Evolutionary conservation across 1,140 invertebrate genomes (phyloP).

Genomic region (Calephelis nemesis): DNA sequence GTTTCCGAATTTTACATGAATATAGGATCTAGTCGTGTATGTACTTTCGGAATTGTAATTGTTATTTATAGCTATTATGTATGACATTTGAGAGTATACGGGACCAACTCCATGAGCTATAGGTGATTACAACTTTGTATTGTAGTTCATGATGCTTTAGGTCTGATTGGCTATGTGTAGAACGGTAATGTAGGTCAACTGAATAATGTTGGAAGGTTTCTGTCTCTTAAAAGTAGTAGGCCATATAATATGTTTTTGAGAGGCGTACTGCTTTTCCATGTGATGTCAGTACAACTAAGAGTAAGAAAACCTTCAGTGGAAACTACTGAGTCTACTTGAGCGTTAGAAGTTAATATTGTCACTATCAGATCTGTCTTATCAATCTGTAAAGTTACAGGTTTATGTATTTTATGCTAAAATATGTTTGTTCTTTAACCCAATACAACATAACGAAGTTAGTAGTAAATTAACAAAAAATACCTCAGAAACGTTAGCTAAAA

Average conservation of each 20-base stretch:
- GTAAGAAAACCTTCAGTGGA: slow-evolving; percentile 31
- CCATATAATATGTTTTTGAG: slow-evolving; percentile 77
- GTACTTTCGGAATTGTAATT: slow-evolving; percentile 78
- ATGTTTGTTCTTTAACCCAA: slow-evolving; percentile 14
- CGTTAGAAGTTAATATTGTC: slow-evolving; percentile 16
- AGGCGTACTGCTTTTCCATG: slow-evolving; percentile 62
- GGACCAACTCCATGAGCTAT: slow-evolving; percentile 72
- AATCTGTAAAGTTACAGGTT: slow-evolving; percentile 16
- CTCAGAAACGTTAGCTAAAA: slow-evolving; percentile 16
- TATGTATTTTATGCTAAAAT: slow-evolving; percentile 1
- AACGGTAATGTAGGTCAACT: slow-evolving; percentile 45
- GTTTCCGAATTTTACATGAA: slow-evolving; percentile 79
- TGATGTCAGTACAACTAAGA: slow-evolving; percentile 64
- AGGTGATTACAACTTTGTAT: slow-evolving; percentile 42
- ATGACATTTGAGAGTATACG: slow-evolving; percentile 65
- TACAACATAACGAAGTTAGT: slow-evolving; percentile 13
- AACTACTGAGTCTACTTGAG: slow-evolving; percentile 17
- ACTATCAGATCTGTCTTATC: slow-evolving; percentile 21
- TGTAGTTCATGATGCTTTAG: slow-evolving; percentile 46
- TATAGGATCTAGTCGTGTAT: slow-evolving; percentile 78
- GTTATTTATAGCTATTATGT: slow-evolving; percentile 71
- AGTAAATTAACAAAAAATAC: slow-evolving; percentile 20
- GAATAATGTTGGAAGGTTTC: slow-evolving; percentile 49
- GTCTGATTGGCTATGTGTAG: slow-evolving; percentile 41
- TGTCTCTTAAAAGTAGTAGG: slow-evolving; percentile 63